Base-by-base conservation (phyloP, 2,888 invertebrate genomes). In the Orchesella flavescens region DNA sequence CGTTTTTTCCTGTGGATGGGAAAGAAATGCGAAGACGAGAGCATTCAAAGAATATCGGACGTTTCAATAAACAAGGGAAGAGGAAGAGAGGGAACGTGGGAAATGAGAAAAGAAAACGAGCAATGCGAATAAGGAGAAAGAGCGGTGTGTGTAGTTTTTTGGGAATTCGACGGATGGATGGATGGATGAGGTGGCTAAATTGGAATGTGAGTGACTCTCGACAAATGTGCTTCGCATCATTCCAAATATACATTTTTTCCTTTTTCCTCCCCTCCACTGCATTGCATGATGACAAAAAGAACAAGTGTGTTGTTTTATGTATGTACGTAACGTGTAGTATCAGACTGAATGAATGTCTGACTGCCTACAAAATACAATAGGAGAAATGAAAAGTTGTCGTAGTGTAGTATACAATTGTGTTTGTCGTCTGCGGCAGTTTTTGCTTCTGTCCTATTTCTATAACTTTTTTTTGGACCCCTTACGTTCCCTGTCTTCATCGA, bases 161-260 rank as follows among this genome's bases (percentile, higher is more conserved):
- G 77, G 59, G 77, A 77, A 77, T 77, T 57, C 69, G 76, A 76
- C 53, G 49, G 57, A 49, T 21, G 55, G 76, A 69, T 55, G 72
- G 78, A 79, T 72, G 77, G 74, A 83, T 71, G 75, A 84, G 84
- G 85, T 84, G 81, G 76, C 81, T 80, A 85, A 85, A 85, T 83
- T 85, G 84, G 85, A 84, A 85, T 85, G 85, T 84, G 85, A 81
- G 85, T 77, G 84, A 81, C 79, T 84, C 84, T 81, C 81, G 74
- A 81, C 81, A 81, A 72, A 81, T 81, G 81, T 74, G 74, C 81
- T 71, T 80, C 80, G 80, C 80, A 80, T 78, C 78, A 78, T 80
- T 80, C 73, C 79, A 73, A 65, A 73, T 66, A 73, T 63, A 73
- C n/a, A 44, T 55, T 65, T 71, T 69, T 78, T 21, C 44, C 46